phyloP scores from a whole-genome alignment of 1,140 invertebrate genomes.

The Papilio polytes region DNA sequence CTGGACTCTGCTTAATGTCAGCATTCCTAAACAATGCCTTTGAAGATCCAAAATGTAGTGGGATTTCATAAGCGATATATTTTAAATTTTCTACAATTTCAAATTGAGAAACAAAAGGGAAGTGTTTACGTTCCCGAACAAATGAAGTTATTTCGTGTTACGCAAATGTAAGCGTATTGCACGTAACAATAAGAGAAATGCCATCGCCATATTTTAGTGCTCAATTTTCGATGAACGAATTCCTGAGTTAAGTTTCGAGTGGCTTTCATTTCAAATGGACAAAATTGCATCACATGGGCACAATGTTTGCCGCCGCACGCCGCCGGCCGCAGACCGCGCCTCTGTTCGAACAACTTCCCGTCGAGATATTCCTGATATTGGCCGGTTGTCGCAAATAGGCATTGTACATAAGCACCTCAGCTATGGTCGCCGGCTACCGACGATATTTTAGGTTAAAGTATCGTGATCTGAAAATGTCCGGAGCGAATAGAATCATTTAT shows the following conservation, averaged over 20 bases:
- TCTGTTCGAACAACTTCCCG: neutral
- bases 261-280: slow-evolving; percentile 21
- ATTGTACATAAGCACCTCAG: slow-evolving; percentile 10
- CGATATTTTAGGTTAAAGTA: slow-evolving; percentile 14
- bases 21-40: too few relatives aligned
- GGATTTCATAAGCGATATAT: too few relatives aligned
- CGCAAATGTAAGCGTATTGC: neutral
- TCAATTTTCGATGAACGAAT: neutral
- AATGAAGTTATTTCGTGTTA: neutral
- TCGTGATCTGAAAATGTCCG: slow-evolving; percentile 27
- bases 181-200: slow-evolving; percentile 2
- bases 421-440: neutral
- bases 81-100: neutral
- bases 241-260: slow-evolving; percentile 6
- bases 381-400: neutral
- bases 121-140: neutral
- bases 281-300: slow-evolving; percentile 9
- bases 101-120: neutral
- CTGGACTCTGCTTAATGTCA: too few relatives aligned
- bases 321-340: slow-evolving; percentile 10
- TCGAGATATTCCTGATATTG: slow-evolving; percentile 21
- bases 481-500: slow-evolving; percentile 1
- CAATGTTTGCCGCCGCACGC: neutral
- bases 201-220: slow-evolving; percentile 7
- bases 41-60: too few relatives aligned